Evolutionary conservation across 2,888 invertebrate species (phyloP).

Genomic region (Leptarthrus brevirostris): DNA sequence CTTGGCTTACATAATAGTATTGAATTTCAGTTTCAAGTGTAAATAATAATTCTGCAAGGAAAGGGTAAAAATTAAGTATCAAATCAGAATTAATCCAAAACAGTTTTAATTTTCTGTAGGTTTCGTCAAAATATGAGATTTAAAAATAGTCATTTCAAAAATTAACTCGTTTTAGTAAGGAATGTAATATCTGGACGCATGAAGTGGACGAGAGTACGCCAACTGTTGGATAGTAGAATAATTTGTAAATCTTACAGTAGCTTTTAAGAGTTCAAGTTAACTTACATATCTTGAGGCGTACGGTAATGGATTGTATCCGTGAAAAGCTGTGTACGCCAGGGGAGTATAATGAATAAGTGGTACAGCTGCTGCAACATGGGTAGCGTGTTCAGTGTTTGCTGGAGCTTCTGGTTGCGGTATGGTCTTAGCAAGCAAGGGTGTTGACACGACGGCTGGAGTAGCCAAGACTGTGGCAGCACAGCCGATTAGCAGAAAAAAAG

Average conservation of each 20-base stretch:
- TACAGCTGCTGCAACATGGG: conserved; percentile 51
- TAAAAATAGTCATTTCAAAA: no score
- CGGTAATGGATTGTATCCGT: conserved; percentile 14
- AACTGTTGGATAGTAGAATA: background rate
- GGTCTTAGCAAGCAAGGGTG: conserved; percentile 48
- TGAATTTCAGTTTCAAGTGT: no score
- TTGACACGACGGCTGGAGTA: conserved; percentile 34
- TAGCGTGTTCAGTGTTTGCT: conserved; percentile 52
- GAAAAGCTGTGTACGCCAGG: conserved; percentile 41
- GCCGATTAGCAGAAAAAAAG: conserved; percentile 3
- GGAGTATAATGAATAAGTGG: conserved; percentile 46
- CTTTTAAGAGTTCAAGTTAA: background rate
- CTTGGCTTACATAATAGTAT: no score
- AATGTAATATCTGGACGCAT: conserved; percentile 5
- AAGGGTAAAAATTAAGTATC: no score
- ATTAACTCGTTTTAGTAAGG: conserved; percentile 17
- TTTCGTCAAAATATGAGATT: no score
- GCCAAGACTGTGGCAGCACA: conserved; percentile 21
- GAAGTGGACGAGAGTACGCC: conserved; percentile 27
- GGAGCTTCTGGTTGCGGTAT: conserved; percentile 51
- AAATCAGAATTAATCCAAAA: no score
- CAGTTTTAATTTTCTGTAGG: no score
- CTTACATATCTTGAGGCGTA: conserved; percentile 50
- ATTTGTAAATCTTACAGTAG: background rate
- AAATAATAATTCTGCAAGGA: no score